Conservation (phyloP, 2,113 vertebrate species). For the Callipepla squamata region DNA sequence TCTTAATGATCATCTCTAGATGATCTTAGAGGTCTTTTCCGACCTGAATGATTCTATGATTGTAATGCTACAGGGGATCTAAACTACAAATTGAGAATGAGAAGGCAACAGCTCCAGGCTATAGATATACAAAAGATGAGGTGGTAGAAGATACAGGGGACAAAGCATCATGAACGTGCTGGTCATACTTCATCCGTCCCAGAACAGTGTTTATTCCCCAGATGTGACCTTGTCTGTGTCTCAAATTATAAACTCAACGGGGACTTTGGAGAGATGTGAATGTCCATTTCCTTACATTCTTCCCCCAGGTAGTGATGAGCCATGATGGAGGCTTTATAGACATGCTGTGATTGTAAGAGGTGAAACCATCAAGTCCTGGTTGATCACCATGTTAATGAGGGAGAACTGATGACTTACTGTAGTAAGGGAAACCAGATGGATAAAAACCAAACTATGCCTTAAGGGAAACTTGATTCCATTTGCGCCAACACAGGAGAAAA, state of each 20-base stretch:
- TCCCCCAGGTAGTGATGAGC: neutral
- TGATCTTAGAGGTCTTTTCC: too few relatives aligned
- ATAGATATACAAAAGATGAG: neutral
- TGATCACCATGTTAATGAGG: conserved; percentile 66
- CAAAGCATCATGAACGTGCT: neutral
- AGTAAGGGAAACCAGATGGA: conserved; percentile 54
- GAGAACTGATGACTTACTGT: conserved; percentile 44
- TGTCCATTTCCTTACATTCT: neutral
- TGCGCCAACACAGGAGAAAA: conserved; percentile 12
- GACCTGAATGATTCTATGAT: too few relatives aligned
- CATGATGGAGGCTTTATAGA: neutral
- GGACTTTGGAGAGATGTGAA: neutral
- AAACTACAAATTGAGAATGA: neutral
- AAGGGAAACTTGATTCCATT: conserved; percentile 43
- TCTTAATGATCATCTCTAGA: neutral
- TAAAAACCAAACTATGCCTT: conserved; percentile 37
- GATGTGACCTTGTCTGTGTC: neutral
- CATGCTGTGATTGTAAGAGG: neutral
- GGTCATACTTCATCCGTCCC: neutral
- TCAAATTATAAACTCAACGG: neutral
- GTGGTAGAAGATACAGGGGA: neutral
- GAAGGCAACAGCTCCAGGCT: neutral
- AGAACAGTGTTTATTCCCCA: neutral
- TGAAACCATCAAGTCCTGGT: conserved; percentile 3
- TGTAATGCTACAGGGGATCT: neutral